Evolutionary conservation across 2,113 vertebrate genomes (phyloP), one percentile per base, ranked within the genome.

Genomic region (Spea bombifrons): DNA sequence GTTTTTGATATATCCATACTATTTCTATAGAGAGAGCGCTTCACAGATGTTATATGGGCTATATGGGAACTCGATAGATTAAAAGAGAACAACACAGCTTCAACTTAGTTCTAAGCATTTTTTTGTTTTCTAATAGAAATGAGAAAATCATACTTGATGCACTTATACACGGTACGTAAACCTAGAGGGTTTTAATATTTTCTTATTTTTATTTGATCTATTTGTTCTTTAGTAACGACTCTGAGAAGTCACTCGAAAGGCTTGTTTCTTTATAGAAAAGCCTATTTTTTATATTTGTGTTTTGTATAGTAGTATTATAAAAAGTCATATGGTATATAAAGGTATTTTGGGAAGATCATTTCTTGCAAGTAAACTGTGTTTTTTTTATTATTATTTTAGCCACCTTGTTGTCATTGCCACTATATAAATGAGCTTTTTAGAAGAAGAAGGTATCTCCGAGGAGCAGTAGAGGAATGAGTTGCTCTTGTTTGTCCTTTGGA

Each of bases 151-250:
- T 63, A 57, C n/a, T 55, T n/a, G 15, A 73, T 73, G 77, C 78
- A 74, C 78, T 74, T 80, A 74, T 44, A 59, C 46, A 74, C 71
- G 71, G 78, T 80, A 80, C 78, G 45, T 16, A 12, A 67, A 5
- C 66, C 17, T 44, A 44, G 30, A 52, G 57, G 44, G 43, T 71
- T 72, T 78, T 70, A 49, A 52, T 9, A 53, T 8, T 52, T 71
- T 72, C 49, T 48, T 73, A 16, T 73, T 79, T 73, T 48, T 73
- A 57, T 52, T 73, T 47, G 66, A 64, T 44, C 73, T 6, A 59
- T 49, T 68, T 73, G 8, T 79, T 72, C 64, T 74, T 68, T 12
- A 13, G 30, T 68, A 45, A 57, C 66, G 17, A 73, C 44, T 30
- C 30, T 12, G 6, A 59, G 8, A 9, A 59, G 13, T 30, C 63